Conservation (phyloP, 2,797 vertebrate genomes). For the Sebastes cheni region DNA sequence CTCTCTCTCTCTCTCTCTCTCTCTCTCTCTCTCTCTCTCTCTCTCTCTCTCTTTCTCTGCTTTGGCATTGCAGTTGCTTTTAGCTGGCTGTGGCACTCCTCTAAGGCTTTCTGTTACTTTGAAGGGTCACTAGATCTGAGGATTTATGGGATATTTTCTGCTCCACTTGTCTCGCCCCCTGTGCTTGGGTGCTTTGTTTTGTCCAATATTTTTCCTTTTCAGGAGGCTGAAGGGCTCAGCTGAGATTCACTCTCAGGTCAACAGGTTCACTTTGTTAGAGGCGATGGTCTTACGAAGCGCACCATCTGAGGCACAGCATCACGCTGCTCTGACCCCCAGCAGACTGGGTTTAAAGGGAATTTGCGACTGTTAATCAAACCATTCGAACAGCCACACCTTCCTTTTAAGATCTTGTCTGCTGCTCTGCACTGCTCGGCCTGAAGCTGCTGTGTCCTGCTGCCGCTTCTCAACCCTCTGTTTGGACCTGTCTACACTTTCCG, state of each 20-base stretch:
- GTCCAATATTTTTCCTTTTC: conserved; percentile 42
- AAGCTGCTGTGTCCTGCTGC: conserved; percentile 31
- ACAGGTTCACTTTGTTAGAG: conserved; percentile 40
- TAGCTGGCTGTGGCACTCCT: conserved; percentile 22
- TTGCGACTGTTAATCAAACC: conserved; percentile 88
- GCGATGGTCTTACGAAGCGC: not conserved
- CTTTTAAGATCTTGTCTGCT: conserved; percentile 91
- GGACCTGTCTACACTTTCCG: conserved; percentile 25
- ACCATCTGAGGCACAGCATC: conserved; percentile 50
- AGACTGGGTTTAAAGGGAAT: conserved; percentile 91
- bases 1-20: not conserved
- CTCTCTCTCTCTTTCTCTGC: not conserved
- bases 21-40: not conserved
- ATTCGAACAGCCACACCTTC: conserved; percentile 89
- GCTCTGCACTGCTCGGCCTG: conserved; percentile 73
- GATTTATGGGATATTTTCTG: conserved; percentile 64
- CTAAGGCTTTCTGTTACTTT: conserved; percentile 44
- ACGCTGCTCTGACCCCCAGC: conserved; percentile 84
- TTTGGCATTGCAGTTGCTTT: conserved; percentile 41
- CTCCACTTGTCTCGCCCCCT: conserved; percentile 48
- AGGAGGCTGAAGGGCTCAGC: conserved; percentile 21
- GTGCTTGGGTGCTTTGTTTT: conserved; percentile 31
- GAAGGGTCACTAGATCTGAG: conserved; percentile 46
- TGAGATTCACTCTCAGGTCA: conserved; percentile 42
- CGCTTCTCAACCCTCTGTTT: conserved; percentile 11